Evolutionary conservation across 92 coral and sea anemone species (phyloP), one percentile per base, ranked within the genome.

Genomic region (Umimayanthus chanpuru): DNA sequence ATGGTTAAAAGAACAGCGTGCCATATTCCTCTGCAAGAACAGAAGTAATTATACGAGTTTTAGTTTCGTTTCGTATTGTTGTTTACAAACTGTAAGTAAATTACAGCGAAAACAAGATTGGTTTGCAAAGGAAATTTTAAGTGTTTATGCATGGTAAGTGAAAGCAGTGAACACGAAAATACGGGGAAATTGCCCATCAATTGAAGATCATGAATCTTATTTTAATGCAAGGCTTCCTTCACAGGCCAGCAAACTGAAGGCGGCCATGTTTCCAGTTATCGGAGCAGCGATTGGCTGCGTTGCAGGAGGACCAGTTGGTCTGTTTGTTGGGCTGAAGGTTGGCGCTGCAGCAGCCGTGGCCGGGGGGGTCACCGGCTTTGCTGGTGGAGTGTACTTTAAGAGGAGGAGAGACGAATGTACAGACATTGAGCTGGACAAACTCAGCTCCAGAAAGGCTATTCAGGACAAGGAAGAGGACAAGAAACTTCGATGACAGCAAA

Each of bases 211-310:
- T 32, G 36, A 32, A 53, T 53, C 10, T 53, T 12, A 3, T 7
- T 53, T 53, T 53, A 12, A 23, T 15, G 14, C 23, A 25, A 41
- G 50, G 76, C 21, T 68, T 9, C 25, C 11, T 49, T 78, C 65
- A 23, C 88, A 97, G 99, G 99, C 99, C 70, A 90, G 94, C 88
- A 97, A 94, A 74, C 89, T 94, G 41, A 95, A 97, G 87, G 97
- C 95, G 6, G 94, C 89, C 5, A 50, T 94, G 89, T 89, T 89
- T 71, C 99, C 99, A 1, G 91, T 91, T 25, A 78, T 97, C 73
- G 99, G 99, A 65, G 99, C 99, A 9, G 91, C 92, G 8, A 93
- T 97, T 29, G 99, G 99, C 2, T 95, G 97, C 32, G 92, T 89
- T 39, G 95, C 92, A 21, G 99, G 99, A 2, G 99, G 99, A 0